phyloP scores from a whole-genome alignment of 1,140 invertebrate species.

The Papilio machaon region DNA sequence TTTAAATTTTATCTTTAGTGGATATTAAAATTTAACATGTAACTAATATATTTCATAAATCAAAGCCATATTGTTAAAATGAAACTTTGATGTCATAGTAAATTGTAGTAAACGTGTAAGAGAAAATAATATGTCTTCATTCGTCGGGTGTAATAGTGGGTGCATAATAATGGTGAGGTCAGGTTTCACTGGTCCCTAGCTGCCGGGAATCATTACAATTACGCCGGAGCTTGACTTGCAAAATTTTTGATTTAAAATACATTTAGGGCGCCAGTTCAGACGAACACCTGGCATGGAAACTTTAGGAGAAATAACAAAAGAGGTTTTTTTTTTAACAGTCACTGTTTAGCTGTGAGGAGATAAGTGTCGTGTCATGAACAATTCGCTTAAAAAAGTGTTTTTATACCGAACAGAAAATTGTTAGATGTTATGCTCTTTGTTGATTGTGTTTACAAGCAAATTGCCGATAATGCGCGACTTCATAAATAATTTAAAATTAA shows the following conservation, averaged over 20 bases:
- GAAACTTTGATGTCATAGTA: neutral
- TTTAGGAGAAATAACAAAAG: slow-evolving; percentile 43
- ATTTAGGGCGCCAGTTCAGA: slow-evolving; percentile 33
- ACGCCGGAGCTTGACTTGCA: slow-evolving; percentile 40
- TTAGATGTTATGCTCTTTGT: neutral
- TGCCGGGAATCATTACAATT: slow-evolving; percentile 45
- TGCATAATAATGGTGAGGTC: slow-evolving; percentile 41
- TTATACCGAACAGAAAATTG: neutral
- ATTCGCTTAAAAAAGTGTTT: neutral
- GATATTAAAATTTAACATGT: too few relatives aligned
- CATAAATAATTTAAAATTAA: too few relatives aligned
- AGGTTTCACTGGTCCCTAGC: slow-evolving; percentile 35
- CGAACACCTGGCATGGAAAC: slow-evolving; percentile 16
- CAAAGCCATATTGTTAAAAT: neutral
- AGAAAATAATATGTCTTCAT: slow-evolving; percentile 38
- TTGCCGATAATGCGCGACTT: too few relatives aligned
- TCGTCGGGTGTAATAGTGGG: slow-evolving; percentile 34
- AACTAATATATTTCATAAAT: neutral
- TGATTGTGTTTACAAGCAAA: too few relatives aligned
- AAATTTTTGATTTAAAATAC: slow-evolving; percentile 40
- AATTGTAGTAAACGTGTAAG: slow-evolving; percentile 27
- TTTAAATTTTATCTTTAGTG: too few relatives aligned
- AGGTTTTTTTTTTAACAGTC: slow-evolving; percentile 40
- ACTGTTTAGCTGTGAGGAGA: neutral
- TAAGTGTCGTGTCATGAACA: neutral